Conservation (phyloP, 1,140 invertebrate genomes). For the Steinernema feltiae region DNA sequence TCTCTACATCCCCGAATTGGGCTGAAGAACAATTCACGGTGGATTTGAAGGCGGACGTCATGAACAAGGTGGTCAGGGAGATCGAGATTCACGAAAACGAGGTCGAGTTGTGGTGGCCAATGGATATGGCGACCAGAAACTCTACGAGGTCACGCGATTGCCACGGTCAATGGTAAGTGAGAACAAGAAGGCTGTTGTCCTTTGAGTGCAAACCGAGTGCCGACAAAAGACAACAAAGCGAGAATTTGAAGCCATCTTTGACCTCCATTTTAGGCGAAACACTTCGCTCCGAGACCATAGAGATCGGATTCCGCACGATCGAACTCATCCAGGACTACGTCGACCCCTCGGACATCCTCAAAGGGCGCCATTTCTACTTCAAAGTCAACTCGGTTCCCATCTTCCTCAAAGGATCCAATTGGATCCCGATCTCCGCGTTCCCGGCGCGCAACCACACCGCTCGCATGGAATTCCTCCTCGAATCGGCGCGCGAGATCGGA, state of each 20-base stretch:
- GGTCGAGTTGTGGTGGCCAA: conserved; percentile 79
- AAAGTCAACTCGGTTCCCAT: conserved; percentile 77
- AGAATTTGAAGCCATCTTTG: conserved; percentile 53
- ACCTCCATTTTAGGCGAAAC: conserved; percentile 41
- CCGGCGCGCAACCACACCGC: conserved; percentile 62
- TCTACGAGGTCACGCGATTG: conserved; percentile 58
- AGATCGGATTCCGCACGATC: conserved; percentile 75
- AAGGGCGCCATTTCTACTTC: conserved; percentile 79
- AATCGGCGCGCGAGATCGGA: conserved; percentile 70
- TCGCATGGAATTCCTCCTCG: conserved; percentile 64
- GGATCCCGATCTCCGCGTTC: conserved; percentile 81
- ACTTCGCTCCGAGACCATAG: conserved; percentile 52
- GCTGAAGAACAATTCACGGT: background rate
- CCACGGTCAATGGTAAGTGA: background rate
- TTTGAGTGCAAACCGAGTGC: too few relatives aligned
- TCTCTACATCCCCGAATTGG: conserved; percentile 1
- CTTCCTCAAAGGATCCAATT: conserved; percentile 92
- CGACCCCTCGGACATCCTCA: conserved; percentile 52
- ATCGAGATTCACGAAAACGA: conserved; percentile 16
- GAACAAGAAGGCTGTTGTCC: too few relatives aligned
- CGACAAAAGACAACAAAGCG: too few relatives aligned
- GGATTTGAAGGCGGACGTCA: background rate
- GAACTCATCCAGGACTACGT: conserved; percentile 70
- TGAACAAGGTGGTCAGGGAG: background rate
- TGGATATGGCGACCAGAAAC: conserved; percentile 74